Evolutionary conservation across 2,797 vertebrate genomes (phyloP).

Genomic region (Phrynocephalus forsythii): DNA sequence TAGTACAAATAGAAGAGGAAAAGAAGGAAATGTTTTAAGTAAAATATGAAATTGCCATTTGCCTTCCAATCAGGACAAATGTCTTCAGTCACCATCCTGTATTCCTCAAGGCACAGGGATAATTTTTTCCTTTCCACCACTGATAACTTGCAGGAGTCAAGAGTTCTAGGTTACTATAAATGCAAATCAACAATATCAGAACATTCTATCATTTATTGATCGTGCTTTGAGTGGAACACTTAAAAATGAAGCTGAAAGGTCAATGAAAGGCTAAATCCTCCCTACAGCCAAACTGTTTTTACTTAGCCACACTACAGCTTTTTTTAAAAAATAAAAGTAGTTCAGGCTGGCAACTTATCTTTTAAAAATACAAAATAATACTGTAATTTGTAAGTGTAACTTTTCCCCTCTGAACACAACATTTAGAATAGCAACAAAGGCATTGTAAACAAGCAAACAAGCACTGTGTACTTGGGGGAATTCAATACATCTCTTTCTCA

Average conservation of each 20-base stretch:
- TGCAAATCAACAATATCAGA: constrained; percentile 45
- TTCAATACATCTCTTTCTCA: constrained; percentile 71
- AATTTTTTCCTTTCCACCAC: constrained; percentile 63
- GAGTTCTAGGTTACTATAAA: constrained; percentile 51
- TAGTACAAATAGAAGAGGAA: constrained; percentile 39
- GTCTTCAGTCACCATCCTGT: constrained; percentile 50
- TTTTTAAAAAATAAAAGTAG: constrained; percentile 65
- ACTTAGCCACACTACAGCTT: constrained; percentile 62
- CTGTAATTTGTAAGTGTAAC: constrained; percentile 82
- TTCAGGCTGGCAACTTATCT: constrained; percentile 78
- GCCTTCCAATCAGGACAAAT: constrained; percentile 55
- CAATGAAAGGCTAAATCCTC: constrained; percentile 54
- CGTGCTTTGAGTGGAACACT: constrained; percentile 66
- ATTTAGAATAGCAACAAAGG: constrained; percentile 74
- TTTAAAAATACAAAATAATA: constrained; percentile 87
- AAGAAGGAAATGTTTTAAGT: constrained; percentile 72
- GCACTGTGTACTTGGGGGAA: constrained; percentile 76
- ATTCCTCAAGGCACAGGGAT: constrained; percentile 71
- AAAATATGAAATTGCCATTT: constrained; percentile 76
- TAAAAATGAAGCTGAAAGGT: constrained; percentile 49
- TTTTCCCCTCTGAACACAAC: constrained; percentile 79
- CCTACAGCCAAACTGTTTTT: constrained; percentile 52
- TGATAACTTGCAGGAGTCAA: constrained; percentile 61
- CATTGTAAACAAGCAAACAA: constrained; percentile 82
- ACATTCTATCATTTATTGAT: constrained; percentile 48